Percentiles rank a stretch among this genome's conserved stretches.
Evolutionary conservation across 2,888 invertebrate genomes (phyloP).

Genomic region (Catotricha subobsoleta): DNA sequence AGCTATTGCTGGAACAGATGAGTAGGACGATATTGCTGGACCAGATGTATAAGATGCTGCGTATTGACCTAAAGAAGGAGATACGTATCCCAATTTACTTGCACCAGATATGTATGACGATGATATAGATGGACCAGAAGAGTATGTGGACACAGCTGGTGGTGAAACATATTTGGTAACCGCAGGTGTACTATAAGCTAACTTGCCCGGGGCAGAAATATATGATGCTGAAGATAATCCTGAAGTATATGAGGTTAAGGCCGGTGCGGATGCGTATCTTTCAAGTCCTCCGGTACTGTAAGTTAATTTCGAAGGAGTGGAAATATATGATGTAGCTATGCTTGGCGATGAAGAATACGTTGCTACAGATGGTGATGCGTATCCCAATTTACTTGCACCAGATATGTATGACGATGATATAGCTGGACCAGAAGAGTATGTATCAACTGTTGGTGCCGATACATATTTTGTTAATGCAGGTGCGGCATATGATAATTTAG

Average conservation of each 20-base stretch:
- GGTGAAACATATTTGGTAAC: slow-evolving; percentile 12
- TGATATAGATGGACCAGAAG: slow-evolving; percentile 6
- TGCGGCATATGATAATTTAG: slow-evolving; percentile 9
- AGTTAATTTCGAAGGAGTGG: slow-evolving; percentile 10
- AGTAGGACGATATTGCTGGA: slow-evolving; percentile 11
- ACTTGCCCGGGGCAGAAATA: slow-evolving; percentile 16
- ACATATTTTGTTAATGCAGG: slow-evolving; percentile 7
- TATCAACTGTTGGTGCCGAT: slow-evolving; percentile 11
- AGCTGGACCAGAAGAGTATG: slow-evolving; percentile 14
- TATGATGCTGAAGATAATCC: slow-evolving; percentile 11
- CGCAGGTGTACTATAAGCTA: slow-evolving; percentile 10
- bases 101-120: slow-evolving; percentile 8
- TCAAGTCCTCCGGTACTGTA: too few species aligned
- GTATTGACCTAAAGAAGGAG: slow-evolving; percentile 4
- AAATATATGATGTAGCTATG: slow-evolving; percentile 12
- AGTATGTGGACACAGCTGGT: slow-evolving; percentile 3
- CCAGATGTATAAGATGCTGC: slow-evolving; percentile 14
- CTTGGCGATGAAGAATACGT: slow-evolving; percentile 14
- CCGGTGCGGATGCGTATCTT: slow-evolving; percentile 12
- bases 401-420: slow-evolving; percentile 13
- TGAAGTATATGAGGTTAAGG: slow-evolving; percentile 7
- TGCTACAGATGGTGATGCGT: slow-evolving; percentile 16
- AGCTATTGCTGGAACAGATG: slow-evolving; percentile 11
- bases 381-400: neutral
- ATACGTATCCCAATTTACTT: slow-evolving; percentile 6